phyloP scores from a whole-genome alignment of 1,140 invertebrate species.

The Meloidogyne exigua region DNA sequence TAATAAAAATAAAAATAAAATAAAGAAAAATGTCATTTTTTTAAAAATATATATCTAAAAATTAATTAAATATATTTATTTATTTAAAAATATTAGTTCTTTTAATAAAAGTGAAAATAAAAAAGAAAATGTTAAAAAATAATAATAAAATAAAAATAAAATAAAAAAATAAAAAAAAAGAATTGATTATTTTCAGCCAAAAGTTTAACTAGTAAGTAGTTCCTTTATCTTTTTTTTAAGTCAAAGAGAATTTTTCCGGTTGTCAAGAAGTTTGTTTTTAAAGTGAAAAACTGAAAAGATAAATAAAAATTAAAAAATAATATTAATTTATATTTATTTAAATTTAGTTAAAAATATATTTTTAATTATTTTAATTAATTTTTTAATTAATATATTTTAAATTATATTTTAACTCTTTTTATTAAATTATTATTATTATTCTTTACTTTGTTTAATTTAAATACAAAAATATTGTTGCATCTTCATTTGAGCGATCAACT shows the following conservation, averaged over 20 bases:
- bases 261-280: not conserved
- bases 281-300: not conserved
- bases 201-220: not conserved
- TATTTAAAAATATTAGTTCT: too few relatives aligned
- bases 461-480: not conserved
- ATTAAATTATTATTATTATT: not conserved
- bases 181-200: not conserved
- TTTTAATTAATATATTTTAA: not conserved
- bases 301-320: not conserved
- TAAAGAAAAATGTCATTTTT: not conserved
- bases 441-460: not conserved
- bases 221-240: not conserved
- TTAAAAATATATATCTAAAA: too few relatives aligned
- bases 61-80: too few relatives aligned
- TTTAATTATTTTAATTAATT: too few relatives aligned
- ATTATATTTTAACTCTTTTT: not conserved
- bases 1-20: conserved; percentile 6
- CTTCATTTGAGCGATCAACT: not conserved
- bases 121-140: too few relatives aligned
- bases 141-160: not conserved
- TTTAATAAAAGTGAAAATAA: too few relatives aligned
- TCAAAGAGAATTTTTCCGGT: not conserved
- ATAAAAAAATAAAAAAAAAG: not conserved
- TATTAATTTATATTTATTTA: too few relatives aligned
- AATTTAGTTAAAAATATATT: too few relatives aligned